Evolutionary conservation across 2,113 vertebrate species (phyloP).

Genomic region (Harpagus bidentatus): DNA sequence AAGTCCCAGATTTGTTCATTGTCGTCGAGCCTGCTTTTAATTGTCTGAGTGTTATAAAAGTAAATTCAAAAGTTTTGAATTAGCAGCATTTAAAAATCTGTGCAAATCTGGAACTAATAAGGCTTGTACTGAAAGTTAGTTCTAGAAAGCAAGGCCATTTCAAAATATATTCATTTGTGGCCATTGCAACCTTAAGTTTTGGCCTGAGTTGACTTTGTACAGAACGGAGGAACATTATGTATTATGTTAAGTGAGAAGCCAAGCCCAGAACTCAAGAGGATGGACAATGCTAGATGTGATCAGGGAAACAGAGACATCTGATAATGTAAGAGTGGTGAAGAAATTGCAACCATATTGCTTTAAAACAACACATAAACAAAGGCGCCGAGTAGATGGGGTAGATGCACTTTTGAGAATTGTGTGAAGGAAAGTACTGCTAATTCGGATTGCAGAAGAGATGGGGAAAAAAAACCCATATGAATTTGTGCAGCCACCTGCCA

Average conservation of each 20-base stretch:
- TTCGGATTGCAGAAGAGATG: neutral
- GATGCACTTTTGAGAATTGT: neutral
- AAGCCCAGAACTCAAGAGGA: neutral
- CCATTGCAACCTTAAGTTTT: neutral
- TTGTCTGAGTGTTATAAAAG: slow-evolving; percentile 30
- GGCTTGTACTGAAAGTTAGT: neutral
- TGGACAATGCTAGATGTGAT: neutral
- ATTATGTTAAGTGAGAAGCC: slow-evolving; percentile 1
- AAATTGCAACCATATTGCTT: slow-evolving; percentile 46
- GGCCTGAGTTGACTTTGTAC: neutral
- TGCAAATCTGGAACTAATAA: slow-evolving; percentile 39
- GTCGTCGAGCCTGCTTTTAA: slow-evolving; percentile 48
- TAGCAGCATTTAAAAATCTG: slow-evolving; percentile 13
- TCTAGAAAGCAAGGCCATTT: neutral
- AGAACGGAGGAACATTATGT: neutral
- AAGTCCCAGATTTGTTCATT: slow-evolving; percentile 25
- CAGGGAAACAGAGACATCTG: neutral
- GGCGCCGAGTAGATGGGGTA: neutral
- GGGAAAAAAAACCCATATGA: rapidly evolving
- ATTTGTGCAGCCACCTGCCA: slow-evolving; percentile 5
- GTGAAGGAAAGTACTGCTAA: neutral
- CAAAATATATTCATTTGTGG: neutral
- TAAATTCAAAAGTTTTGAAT: slow-evolving; percentile 50
- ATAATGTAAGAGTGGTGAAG: neutral
- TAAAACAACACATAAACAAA: neutral